Evolutionary conservation across 2,797 vertebrate species (phyloP).

Genomic region (Halcyon chelicuti): DNA sequence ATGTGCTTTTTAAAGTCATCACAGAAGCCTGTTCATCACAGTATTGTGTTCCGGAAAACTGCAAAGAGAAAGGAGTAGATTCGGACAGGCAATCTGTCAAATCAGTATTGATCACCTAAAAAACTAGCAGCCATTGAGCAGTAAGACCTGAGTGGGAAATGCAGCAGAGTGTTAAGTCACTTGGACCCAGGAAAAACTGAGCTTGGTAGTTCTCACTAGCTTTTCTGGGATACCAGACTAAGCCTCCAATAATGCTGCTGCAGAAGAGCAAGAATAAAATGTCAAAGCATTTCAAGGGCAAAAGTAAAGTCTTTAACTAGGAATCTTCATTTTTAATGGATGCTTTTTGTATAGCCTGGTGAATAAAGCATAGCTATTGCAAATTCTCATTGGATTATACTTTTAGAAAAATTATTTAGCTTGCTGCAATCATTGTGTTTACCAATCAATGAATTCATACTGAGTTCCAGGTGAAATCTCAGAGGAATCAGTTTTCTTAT

Average conservation of each 20-base stretch:
- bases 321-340: background rate
- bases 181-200: background rate
- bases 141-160: background rate
- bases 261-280: background rate
- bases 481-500: background rate
- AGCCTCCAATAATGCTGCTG: background rate
- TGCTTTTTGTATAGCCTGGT: background rate
- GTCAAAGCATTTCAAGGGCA: background rate
- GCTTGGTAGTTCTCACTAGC: background rate
- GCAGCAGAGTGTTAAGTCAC: background rate
- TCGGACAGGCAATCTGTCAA: background rate
- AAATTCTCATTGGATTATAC: background rate
- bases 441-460: background rate
- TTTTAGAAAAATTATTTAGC: background rate
- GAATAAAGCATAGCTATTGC: background rate
- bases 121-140: background rate
- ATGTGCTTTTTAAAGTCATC: fast-evolving
- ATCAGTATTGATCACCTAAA: background rate
- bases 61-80: background rate
- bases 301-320: background rate
- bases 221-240: background rate
- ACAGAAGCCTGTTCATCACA: background rate
- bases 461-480: background rate
- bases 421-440: background rate
- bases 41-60: background rate